Evolutionary conservation across 2,888 invertebrate species (phyloP), one percentile per base, ranked within the genome.

Genomic region (Zootermopsis nevadensis): DNA sequence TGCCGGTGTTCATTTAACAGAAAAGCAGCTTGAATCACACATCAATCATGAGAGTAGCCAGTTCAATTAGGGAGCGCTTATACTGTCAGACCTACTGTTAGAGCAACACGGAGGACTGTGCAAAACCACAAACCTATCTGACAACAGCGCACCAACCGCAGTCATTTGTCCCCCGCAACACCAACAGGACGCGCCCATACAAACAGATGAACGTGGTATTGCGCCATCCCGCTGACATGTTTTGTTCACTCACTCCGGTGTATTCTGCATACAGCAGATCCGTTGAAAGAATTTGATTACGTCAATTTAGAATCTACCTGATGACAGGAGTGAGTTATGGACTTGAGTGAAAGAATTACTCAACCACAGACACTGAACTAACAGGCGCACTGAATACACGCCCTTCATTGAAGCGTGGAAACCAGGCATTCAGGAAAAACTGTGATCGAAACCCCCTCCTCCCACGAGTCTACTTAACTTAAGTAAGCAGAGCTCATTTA

Each of bases 91-190:
- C 4, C 69, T 69, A 69, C 48, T 8, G 31, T 33, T 77, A 42
- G 31, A 79, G 66, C 79, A 79, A 79, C 79, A 79, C 66, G 79
- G 79, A 79, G 69, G 81, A 55, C 48, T 72, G 69, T 42, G 81
- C 81, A 30, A 69, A 72, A 82, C 82, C 82, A 42, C 82, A 82
- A 82, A 82, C 77, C 82, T 69, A 82, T 60, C 82, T 82, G 82
- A 82, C 82, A 82, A 82, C 82, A 82, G 67, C 77, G 77, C 82
- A 77, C 77, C 82, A 82, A 77, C 82, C 82, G 82, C 82, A 82
- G 82, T 77, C 82, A 82, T 82, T 82, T 82, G 82, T 82, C 31
- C 81, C 38, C 69, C 69, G 53, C 81, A 53, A 53, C 79, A 79
- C 53, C 79, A 79, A 53, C 53, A 31, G 55, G 31, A 31, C 77